A percentile compares a stretch with the other conserved stretches of the same genome.
Conservation (phyloP, 2,888 invertebrate species). For the Monoplex corrugatus region DNA sequence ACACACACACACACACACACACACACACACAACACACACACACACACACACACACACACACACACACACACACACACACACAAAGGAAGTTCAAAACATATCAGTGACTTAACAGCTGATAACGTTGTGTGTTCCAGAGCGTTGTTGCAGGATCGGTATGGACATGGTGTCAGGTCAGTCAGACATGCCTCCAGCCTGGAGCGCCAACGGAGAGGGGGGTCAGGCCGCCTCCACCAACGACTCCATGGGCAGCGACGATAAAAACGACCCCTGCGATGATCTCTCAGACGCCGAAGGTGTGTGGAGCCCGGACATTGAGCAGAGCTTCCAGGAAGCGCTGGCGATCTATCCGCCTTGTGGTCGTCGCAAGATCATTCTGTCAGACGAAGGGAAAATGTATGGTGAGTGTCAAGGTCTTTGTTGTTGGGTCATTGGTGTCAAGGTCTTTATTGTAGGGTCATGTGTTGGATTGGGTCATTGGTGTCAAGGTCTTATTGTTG, state of each 20-base stretch:
- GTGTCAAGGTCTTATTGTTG: too few relatives aligned
- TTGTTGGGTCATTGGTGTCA: too few relatives aligned
- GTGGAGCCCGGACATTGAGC: conserved; percentile 99
- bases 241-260: conserved; percentile 56
- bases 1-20: too few relatives aligned
- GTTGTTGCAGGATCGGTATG: conserved; percentile 37
- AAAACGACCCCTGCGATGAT: conserved; percentile 92
- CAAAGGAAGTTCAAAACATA: too few relatives aligned
- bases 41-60: too few relatives aligned
- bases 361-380: conserved; percentile 98
- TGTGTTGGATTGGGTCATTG: too few relatives aligned
- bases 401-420: conserved; percentile 88
- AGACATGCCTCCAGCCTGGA: conserved; percentile 71
- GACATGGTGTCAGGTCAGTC: conserved; percentile 51
- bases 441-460: too few relatives aligned
- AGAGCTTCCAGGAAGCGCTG: conserved; percentile 99
- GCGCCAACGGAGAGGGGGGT: conserved; percentile 65
- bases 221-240: conserved; percentile 53
- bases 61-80: too few relatives aligned
- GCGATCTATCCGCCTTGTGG: conserved; percentile 99
- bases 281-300: conserved; percentile 98
- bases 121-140: neutral
- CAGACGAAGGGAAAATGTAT: conserved; percentile 99
- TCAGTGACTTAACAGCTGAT: too few relatives aligned
- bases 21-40: too few relatives aligned